Evolutionary conservation across 1,140 invertebrate genomes (phyloP).

Genomic region (Ostrea edulis): DNA sequence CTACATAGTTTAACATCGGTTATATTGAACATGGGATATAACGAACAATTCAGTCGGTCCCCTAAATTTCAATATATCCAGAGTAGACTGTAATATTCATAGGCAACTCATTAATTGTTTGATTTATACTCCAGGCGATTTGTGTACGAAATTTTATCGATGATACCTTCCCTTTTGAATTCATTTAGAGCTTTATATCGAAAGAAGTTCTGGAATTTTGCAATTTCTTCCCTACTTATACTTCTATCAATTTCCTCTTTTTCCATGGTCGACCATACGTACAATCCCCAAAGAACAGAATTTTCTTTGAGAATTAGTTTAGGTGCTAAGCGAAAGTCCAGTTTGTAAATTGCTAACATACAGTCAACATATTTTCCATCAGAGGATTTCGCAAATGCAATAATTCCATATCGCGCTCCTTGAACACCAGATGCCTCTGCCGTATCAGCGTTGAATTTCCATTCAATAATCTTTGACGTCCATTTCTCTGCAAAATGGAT

Average conservation of each 20-base stretch:
- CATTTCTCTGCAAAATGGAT: neutral
- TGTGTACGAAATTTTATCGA: neutral
- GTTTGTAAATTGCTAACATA: neutral
- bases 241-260: neutral
- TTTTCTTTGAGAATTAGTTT: neutral
- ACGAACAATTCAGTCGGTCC: too few species aligned
- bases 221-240: neutral
- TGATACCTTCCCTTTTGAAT: neutral
- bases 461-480: conserved; percentile 2
- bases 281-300: neutral
- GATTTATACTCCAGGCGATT: neutral
- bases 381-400: neutral
- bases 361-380: conserved; percentile 15
- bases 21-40: too few species aligned
- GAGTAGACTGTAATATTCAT: neutral
- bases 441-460: neutral
- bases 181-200: conserved; percentile 11
- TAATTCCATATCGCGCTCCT: neutral
- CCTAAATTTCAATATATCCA: neutral
- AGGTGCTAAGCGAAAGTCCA: neutral
- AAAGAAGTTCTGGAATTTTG: conserved; percentile 10
- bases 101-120: neutral
- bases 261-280: neutral
- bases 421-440: neutral
- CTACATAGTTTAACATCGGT: neutral